Conservation (phyloP, 2,113 vertebrate species). For the Nycticebus coucang region DNA sequence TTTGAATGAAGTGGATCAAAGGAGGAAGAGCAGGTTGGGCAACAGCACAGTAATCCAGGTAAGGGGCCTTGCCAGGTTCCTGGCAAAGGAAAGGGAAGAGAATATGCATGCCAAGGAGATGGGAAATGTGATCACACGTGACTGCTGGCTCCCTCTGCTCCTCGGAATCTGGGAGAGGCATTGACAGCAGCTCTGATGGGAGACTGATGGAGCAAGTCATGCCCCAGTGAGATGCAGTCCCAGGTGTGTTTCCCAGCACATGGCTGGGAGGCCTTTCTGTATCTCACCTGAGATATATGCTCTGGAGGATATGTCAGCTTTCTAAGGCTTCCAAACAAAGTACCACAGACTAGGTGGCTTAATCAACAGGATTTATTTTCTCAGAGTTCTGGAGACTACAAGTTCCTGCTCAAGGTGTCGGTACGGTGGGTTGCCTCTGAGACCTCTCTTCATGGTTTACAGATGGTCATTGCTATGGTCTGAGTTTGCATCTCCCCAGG, state of each 20-base stretch:
- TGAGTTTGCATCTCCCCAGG: neutral
- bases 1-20: neutral
- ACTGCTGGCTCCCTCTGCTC: neutral
- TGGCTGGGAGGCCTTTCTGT: neutral
- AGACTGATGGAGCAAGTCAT: neutral
- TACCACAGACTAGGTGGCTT: neutral
- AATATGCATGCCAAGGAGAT: neutral
- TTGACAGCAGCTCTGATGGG: neutral
- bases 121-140: neutral
- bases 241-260: rapidly evolving
- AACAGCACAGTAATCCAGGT: neutral
- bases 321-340: neutral
- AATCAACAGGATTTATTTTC: neutral
- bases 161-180: neutral
- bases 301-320: neutral
- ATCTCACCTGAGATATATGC: neutral
- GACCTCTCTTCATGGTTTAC: neutral
- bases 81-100: neutral
- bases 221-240: neutral
- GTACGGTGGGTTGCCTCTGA: neutral
- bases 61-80: neutral
- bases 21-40: neutral
- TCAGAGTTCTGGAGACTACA: neutral
- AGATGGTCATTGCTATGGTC: neutral
- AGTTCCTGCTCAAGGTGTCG: neutral